Evolutionary conservation across 1,140 invertebrate genomes (phyloP), one percentile per base, ranked within the genome.

Genomic region (Drosophila orosa): DNA sequence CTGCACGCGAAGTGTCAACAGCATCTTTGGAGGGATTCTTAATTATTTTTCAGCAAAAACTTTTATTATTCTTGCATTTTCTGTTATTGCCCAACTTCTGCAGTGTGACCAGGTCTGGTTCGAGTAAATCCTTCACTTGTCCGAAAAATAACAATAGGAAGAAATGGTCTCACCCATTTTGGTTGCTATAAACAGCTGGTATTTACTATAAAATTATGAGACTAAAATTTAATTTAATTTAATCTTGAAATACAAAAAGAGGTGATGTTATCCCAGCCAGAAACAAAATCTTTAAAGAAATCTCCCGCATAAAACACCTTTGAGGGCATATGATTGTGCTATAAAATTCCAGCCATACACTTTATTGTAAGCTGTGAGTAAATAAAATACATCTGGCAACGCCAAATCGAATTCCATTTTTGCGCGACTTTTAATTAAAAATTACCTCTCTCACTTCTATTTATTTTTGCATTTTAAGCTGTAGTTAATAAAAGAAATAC

Each of bases 1-100:
- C n/a, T 61, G 78, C 24, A 68, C 58, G 22, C 81, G 81, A 40
- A 85, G 45, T 17, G 75, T 74, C 44, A 83, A 60, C 24, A 89
- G 57, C 83, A 83, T 87, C 63, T 73, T 54, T 57, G 39, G 40
- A 42, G 25, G 47, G 47, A 27, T 17, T 58, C 44, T 73, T 35
- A n/a, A 42, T 74, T 71, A 19, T 35, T 59, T 62, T 27, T 25
- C 25, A 31, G 19, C 40, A 48, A 24, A 31, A 59, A 72, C 19
- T n/a, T 0, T 2, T 27, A 10, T 52, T 35, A 57, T 22, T 63
- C 54, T 54, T 80, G 48, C 80, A 84, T 84, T 61, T 80, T 57
- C 63, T 63, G 78, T 74, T 82, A 69, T 48, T 80, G 9, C 58
- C 22, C 29, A 60, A 52, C 42, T 58, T 25, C 15, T 9, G 8